Evolutionary conservation across 35 echinoderm and acorn worm genomes (phyloP).

Genomic region (Apostichopus californicus): DNA sequence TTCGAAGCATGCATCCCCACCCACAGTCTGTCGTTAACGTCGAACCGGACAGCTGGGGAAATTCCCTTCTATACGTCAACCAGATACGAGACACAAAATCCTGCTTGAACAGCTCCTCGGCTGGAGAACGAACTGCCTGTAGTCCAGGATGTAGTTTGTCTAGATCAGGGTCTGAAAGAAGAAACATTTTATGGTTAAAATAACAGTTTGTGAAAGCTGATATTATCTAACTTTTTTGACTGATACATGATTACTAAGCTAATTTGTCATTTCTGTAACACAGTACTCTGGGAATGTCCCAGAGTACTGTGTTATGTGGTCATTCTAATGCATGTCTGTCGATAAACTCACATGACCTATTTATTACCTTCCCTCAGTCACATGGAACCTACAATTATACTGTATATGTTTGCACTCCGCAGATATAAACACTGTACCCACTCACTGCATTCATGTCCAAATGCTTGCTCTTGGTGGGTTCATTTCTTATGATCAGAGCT

Average conservation of each 20-base stretch:
- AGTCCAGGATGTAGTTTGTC: slow-evolving; percentile 60
- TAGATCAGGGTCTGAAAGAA: slow-evolving; percentile 67
- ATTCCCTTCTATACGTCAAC: slow-evolving; percentile 95
- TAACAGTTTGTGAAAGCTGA: neutral
- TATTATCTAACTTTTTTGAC: neutral
- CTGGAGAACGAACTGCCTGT: slow-evolving; percentile 71
- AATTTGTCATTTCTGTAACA: too few species aligned
- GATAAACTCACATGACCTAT: too few species aligned
- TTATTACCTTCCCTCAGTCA: too few species aligned
- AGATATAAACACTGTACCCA: too few species aligned
- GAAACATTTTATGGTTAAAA: neutral
- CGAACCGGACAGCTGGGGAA: slow-evolving; percentile 88
- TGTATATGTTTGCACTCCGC: too few species aligned
- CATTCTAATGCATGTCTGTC: too few species aligned
- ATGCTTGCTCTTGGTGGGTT: too few species aligned
- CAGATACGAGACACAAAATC: slow-evolving; percentile 91
- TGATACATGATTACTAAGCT: too few species aligned
- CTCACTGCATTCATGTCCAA: too few species aligned
- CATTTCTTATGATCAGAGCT: too few species aligned
- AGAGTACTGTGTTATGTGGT: neutral
- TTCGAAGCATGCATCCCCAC: slow-evolving; percentile 98
- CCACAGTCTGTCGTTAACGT: slow-evolving; percentile 93
- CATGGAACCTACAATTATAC: too few species aligned
- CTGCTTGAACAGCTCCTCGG: slow-evolving; percentile 93
- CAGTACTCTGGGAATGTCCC: too few species aligned